A percentile compares a stretch with the other conserved stretches of the same genome.
phyloP scores from a whole-genome alignment of 2,888 invertebrate genomes.

The Amphipoea oculea region DNA sequence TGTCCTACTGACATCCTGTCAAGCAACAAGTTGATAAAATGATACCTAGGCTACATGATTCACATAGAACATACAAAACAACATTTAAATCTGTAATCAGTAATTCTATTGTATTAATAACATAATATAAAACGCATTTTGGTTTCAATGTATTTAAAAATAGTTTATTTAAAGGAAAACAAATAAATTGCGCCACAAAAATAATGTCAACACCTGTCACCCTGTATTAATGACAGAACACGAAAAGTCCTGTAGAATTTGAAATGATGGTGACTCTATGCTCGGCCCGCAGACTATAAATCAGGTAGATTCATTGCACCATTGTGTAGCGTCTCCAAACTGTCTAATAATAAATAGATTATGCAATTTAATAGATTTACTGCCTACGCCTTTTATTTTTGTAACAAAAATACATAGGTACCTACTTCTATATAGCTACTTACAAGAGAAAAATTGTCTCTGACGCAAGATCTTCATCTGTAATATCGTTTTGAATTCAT shows the following conservation, averaged over 20 bases:
- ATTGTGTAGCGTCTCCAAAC: slow-evolving; percentile 72
- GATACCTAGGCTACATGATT: slow-evolving; percentile 6
- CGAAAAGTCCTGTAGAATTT: slow-evolving; percentile 33
- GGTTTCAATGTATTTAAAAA: background rate
- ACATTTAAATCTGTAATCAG: background rate
- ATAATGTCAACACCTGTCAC: background rate
- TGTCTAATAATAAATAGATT: slow-evolving; percentile 75
- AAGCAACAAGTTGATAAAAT: slow-evolving; percentile 32
- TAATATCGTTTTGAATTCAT: slow-evolving; percentile 7
- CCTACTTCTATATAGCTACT: background rate
- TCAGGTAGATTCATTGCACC: slow-evolving; percentile 77
- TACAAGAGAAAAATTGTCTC: slow-evolving; percentile 1
- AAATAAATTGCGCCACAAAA: slow-evolving; percentile 5
- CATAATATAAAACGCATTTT: background rate
- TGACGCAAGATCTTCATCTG: slow-evolving; percentile 24
- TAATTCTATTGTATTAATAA: background rate
- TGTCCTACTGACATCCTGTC: slow-evolving; percentile 46
- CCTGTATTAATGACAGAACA: slow-evolving; percentile 6
- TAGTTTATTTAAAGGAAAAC: background rate
- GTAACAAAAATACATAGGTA: slow-evolving; percentile 31
- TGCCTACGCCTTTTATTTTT: slow-evolving; percentile 60
- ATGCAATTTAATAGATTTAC: slow-evolving; percentile 73
- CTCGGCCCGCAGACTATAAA: slow-evolving; percentile 68
- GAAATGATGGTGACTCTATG: slow-evolving; percentile 58
- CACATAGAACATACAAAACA: background rate